Conservation (phyloP, 2,888 invertebrate genomes). For the Drosophila quinaria region DNA sequence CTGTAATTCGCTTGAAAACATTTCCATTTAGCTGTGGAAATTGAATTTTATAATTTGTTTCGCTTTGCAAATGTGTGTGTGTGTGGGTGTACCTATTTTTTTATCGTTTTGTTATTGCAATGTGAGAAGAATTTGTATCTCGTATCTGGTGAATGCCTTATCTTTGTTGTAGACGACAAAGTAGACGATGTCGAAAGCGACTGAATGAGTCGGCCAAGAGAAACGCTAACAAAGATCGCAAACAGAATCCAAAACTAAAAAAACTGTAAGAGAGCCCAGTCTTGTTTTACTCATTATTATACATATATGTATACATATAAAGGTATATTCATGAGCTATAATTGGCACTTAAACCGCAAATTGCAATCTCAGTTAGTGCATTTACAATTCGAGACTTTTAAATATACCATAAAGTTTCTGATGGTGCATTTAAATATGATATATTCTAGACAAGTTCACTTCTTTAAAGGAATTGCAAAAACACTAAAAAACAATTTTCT, state of each 20-base stretch:
- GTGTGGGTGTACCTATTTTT: constrained; percentile 2
- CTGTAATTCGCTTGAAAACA: constrained; percentile 40
- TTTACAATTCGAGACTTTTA: neutral
- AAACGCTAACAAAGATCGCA: constrained; percentile 35
- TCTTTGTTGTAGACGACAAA: constrained; percentile 61
- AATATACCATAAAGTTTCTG: neutral
- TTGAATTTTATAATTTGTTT: constrained; percentile 26
- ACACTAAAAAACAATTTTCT: neutral
- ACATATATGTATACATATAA: neutral
- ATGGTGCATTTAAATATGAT: neutral
- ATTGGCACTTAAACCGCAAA: neutral
- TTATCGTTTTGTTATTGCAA: constrained; percentile 47
- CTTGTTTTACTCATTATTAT: constrained; percentile 4
- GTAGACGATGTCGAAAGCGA: constrained; percentile 6
- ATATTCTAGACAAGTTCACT: neutral
- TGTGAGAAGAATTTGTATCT: constrained; percentile 36
- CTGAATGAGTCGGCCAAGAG: constrained; percentile 5
- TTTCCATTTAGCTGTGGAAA: constrained; percentile 27
- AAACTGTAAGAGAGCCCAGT: neutral
- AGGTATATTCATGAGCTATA: neutral
- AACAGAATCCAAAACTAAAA: constrained; percentile 30
- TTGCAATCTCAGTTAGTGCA: neutral
- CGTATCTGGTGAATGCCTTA: constrained; percentile 64
- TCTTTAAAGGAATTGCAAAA: neutral
- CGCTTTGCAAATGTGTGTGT: constrained; percentile 17